Conservation (phyloP, 2,113 vertebrate species). For the Hirundichthys speculiger region DNA sequence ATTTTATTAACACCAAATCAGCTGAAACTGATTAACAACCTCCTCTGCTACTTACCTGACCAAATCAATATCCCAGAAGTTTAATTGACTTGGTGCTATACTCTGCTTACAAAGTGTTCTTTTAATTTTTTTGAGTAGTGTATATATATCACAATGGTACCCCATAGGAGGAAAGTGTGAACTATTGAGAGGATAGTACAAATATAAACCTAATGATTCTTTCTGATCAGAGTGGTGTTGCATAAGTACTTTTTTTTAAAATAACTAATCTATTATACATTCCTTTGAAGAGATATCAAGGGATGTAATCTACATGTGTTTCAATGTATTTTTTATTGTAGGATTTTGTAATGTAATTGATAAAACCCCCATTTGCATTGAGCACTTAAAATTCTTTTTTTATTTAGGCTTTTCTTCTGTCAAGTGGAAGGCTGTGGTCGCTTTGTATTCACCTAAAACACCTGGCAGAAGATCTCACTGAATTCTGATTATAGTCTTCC, state of each 20-base stretch:
- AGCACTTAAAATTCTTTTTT: background rate
- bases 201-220: constrained; percentile 27
- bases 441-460: constrained; percentile 21
- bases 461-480: constrained; percentile 58
- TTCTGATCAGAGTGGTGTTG: constrained; percentile 15
- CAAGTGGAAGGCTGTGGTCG: too few relatives aligned
- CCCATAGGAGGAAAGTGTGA: constrained; percentile 13
- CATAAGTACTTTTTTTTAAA: constrained; percentile 20
- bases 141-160: background rate
- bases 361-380: constrained; percentile 41
- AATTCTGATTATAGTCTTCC: constrained; percentile 69
- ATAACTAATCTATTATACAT: constrained; percentile 65
- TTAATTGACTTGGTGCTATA: too few relatives aligned
- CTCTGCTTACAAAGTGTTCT: too few relatives aligned
- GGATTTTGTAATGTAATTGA: constrained; percentile 52
- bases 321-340: constrained; percentile 40
- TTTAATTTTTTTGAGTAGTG: too few relatives aligned
- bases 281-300: constrained; percentile 45
- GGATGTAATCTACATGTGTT: constrained; percentile 58
- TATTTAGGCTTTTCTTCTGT: background rate
- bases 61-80: too few relatives aligned
- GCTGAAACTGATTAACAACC: too few relatives aligned
- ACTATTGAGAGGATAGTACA: constrained; percentile 31
- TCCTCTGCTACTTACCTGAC: too few relatives aligned
- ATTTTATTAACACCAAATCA: too few relatives aligned